These are phyloP conservation scores for Charaxes varanes DNA, from an alignment of 1,140 invertebrate genomes.

Conservation along the genomic window DNA sequence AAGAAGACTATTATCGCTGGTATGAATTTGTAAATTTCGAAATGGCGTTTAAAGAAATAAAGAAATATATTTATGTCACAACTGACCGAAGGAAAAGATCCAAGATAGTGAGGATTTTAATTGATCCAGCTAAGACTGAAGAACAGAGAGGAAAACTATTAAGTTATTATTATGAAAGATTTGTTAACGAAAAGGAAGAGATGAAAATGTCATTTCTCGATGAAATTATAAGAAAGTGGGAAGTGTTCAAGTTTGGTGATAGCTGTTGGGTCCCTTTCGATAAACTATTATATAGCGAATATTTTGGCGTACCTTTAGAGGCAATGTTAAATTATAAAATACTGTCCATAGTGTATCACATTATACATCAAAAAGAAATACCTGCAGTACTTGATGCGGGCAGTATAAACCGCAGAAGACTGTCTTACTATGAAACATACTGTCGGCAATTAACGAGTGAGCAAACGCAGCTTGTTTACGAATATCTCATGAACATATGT, in stretches of 20 bases:
- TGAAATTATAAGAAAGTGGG: slow-evolving; percentile 25
- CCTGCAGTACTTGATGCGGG: slow-evolving; percentile 24
- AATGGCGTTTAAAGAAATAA: slow-evolving; percentile 36
- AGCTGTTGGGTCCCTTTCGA: slow-evolving; percentile 39
- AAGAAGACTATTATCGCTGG: slow-evolving; percentile 34
- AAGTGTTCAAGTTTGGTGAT: slow-evolving; percentile 37
- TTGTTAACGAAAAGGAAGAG: slow-evolving; percentile 35
- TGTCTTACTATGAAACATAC: too few relatives aligned
- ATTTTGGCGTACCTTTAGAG: slow-evolving; percentile 22
- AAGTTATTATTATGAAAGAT: slow-evolving; percentile 42
- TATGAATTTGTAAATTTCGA: slow-evolving; percentile 44
- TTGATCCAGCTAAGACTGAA: slow-evolving; percentile 34
- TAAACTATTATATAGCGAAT: slow-evolving; percentile 41
- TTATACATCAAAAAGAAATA: slow-evolving; percentile 31
- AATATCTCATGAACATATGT: slow-evolving; percentile 28
- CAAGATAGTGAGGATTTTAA: slow-evolving; percentile 30
- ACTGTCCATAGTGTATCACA: slow-evolving; percentile 31
- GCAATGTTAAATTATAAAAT: slow-evolving; percentile 21
- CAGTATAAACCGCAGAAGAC: too few relatives aligned
- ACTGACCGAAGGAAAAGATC: slow-evolving; percentile 20
- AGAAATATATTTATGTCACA: slow-evolving; percentile 29
- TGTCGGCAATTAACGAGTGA: slow-evolving; percentile 25
- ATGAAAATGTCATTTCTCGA: slow-evolving; percentile 39
- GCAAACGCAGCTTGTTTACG: slow-evolving; percentile 26
- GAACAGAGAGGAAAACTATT: slow-evolving; percentile 33